Evolutionary conservation across 2,113 vertebrate species (phyloP).

Genomic region (Scatophagus argus): DNA sequence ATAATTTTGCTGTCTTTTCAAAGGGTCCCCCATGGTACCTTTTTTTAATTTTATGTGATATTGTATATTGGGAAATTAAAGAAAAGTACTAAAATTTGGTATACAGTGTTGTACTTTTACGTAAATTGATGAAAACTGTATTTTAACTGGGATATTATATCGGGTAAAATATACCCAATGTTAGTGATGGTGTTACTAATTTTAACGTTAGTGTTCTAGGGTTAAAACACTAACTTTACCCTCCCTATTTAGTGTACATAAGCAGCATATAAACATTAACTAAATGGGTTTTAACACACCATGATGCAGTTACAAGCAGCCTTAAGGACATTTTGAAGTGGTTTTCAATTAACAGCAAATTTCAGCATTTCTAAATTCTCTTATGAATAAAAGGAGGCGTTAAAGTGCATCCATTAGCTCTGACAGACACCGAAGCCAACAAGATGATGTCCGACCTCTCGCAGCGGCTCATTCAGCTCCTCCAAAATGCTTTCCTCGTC

Average conservation of each 20-base stretch:
- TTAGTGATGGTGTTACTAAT: no score
- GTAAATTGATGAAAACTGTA: no score
- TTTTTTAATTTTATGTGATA: no score
- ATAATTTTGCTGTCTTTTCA: no score
- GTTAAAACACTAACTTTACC: neutral
- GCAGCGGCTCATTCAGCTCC: constrained; percentile 94
- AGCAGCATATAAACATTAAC: neutral
- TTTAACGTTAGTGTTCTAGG: no score
- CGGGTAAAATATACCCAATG: no score
- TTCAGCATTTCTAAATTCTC: neutral
- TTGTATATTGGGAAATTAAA: no score
- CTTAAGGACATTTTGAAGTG: neutral
- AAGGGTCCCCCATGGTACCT: no score
- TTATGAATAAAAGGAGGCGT: neutral
- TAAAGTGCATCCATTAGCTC: neutral
- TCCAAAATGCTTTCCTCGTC: constrained; percentile 98
- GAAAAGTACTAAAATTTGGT: no score
- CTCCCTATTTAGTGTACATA: neutral
- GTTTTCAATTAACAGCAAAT: neutral
- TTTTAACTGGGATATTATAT: no score
- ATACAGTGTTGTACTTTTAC: no score
- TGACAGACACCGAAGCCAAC: no score
- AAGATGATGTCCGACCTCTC: constrained; percentile 87
- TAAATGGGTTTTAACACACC: neutral
- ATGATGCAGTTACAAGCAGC: neutral